Evolutionary conservation across 2,797 vertebrate species (phyloP).

Genomic region (Takifugu rubripes): DNA sequence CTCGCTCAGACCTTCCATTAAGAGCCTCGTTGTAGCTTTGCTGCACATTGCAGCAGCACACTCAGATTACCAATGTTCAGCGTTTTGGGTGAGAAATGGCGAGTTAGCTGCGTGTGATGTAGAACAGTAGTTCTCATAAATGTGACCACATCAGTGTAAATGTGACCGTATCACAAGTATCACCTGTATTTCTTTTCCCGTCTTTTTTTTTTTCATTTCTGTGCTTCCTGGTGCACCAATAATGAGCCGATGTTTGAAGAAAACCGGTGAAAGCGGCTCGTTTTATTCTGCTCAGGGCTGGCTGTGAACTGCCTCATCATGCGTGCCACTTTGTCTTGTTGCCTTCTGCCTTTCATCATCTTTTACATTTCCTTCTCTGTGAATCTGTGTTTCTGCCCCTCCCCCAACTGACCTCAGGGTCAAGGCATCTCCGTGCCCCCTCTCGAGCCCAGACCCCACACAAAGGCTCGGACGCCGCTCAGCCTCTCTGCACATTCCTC

Average conservation of each 20-base stretch:
- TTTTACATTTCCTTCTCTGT: conserved; percentile 16
- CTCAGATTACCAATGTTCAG: neutral
- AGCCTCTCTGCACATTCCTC: conserved; percentile 52
- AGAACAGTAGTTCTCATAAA: too few relatives aligned
- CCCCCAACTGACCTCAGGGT: conserved; percentile 52
- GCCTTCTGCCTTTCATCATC: conserved; percentile 6
- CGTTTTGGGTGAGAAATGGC: neutral
- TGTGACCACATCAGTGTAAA: too few relatives aligned
- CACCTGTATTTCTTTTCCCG: too few relatives aligned
- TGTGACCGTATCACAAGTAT: too few relatives aligned
- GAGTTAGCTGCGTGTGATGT: too few relatives aligned
- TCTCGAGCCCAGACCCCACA: conserved; percentile 35
- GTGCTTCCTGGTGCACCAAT: too few relatives aligned
- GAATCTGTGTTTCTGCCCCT: conserved; percentile 8
- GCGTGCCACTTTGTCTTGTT: conserved; percentile 2
- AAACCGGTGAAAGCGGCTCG: too few relatives aligned
- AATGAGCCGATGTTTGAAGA: too few relatives aligned
- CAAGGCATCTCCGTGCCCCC: conserved; percentile 47
- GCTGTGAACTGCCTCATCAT: conserved; percentile 1
- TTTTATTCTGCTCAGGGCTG: too few relatives aligned
- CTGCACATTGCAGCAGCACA: neutral
- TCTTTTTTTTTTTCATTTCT: too few relatives aligned
- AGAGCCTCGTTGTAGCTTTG: neutral
- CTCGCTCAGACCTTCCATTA: neutral
- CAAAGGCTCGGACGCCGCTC: conserved; percentile 45